Conservation (phyloP, 2,113 vertebrate species). For the Clinocottus analis region DNA sequence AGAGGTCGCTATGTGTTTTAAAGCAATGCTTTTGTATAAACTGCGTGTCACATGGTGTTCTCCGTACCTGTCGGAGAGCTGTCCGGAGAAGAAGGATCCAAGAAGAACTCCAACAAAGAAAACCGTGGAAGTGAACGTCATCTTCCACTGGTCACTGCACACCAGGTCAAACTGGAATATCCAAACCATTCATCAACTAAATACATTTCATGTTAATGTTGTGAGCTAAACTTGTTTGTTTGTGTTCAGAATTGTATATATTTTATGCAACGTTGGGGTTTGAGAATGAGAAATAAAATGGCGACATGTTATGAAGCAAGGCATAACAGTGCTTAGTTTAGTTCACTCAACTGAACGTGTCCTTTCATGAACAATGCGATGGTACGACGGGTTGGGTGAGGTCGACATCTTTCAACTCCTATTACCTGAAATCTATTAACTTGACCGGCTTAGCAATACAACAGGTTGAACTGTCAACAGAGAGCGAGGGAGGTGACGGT, state of each 20-base stretch:
- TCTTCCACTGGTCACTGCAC: slow-evolving; percentile 90
- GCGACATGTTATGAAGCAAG: no score
- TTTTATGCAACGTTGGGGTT: no score
- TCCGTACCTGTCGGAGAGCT: slow-evolving; percentile 91
- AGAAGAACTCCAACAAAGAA: slow-evolving; percentile 88
- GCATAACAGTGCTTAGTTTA: background rate
- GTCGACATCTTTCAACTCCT: no score
- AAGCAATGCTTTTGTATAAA: no score
- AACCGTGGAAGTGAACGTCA: slow-evolving; percentile 85
- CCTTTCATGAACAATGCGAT: no score
- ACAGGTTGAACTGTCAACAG: background rate
- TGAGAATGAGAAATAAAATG: no score
- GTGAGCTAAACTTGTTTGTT: background rate
- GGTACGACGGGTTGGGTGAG: no score
- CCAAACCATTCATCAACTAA: background rate
- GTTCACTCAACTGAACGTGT: background rate
- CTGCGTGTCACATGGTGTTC: background rate
- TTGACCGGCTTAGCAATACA: background rate
- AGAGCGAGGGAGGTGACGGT: background rate
- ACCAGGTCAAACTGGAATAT: slow-evolving; percentile 90
- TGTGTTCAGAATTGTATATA: no score
- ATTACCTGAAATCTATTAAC: background rate
- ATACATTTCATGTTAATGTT: background rate
- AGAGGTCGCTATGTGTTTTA: background rate
- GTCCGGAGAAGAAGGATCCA: slow-evolving; percentile 90